These are phyloP conservation scores for Sporophila hypoxantha DNA, from an alignment of 2,113 vertebrate genomes.

Conservation along the genomic window DNA sequence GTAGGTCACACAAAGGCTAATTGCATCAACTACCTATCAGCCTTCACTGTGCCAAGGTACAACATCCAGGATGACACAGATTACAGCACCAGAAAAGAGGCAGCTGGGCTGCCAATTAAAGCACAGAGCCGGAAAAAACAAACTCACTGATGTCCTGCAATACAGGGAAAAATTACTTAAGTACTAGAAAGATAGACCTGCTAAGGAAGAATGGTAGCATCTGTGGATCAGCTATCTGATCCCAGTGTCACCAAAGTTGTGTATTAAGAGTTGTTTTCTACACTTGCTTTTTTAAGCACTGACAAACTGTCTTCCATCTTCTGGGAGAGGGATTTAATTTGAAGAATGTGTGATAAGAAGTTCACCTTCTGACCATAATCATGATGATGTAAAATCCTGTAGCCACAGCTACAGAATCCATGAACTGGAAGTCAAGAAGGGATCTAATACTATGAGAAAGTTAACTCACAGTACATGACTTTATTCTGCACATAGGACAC, in stretches of 20 bases:
- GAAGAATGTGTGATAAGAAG: not conserved
- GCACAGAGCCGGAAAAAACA: not conserved
- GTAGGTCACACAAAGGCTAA: not conserved
- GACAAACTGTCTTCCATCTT: not conserved
- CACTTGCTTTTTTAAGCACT: not conserved
- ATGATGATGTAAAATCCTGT: not conserved
- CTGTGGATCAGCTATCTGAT: not conserved
- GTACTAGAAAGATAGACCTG: not conserved
- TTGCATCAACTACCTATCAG: not conserved
- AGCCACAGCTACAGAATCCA: not conserved
- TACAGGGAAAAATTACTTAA: not conserved
- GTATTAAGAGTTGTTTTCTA: not conserved
- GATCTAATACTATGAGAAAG: not conserved
- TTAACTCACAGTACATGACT: not conserved
- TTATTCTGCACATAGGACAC: not conserved
- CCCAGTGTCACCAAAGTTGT: not conserved
- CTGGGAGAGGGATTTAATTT: not conserved
- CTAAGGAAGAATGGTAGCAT: not conserved
- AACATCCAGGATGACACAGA: not conserved
- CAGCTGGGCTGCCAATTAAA: not conserved
- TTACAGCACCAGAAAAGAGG: not conserved
- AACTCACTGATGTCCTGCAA: not conserved
- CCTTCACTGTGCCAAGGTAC: not conserved
- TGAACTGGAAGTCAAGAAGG: not conserved
- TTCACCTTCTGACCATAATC: not conserved